These are phyloP conservation scores for Bradynema listronoti DNA, from an alignment of 1,140 invertebrate genomes.

Conservation along the genomic window DNA sequence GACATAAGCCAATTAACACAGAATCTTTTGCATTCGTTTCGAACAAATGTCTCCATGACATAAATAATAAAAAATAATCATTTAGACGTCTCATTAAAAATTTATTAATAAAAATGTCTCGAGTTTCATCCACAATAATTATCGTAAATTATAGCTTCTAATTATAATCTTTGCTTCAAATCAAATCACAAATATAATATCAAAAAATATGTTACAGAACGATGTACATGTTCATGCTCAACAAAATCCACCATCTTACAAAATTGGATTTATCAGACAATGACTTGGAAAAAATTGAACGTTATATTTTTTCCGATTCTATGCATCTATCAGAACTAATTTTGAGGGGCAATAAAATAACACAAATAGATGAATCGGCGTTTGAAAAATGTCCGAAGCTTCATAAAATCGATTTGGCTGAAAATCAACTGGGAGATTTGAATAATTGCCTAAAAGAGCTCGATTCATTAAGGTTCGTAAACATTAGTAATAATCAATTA, in stretches of 20 bases:
- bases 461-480: constrained; percentile 25
- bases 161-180: neutral
- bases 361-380: constrained; percentile 24
- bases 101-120: neutral
- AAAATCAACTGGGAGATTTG: constrained; percentile 35
- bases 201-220: constrained; percentile 26
- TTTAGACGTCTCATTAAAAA: no score
- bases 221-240: constrained; percentile 46
- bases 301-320: constrained; percentile 49
- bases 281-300: constrained; percentile 37
- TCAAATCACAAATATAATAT: neutral
- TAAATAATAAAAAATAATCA: no score
- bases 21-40: no score
- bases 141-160: neutral
- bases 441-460: constrained; percentile 28
- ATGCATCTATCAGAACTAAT: constrained; percentile 32
- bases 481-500: constrained; percentile 37
- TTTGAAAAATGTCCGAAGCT: constrained; percentile 51
- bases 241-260: constrained; percentile 45
- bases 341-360: constrained; percentile 40
- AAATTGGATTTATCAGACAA: constrained; percentile 37
- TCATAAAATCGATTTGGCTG: constrained; percentile 35
- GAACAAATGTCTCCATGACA: no score
- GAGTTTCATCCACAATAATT: neutral
- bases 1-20: no score